A percentile compares a stretch with the other conserved stretches of the same genome.
phyloP scores from a whole-genome alignment of 1,140 invertebrate genomes.

The Ooceraea biroi region DNA sequence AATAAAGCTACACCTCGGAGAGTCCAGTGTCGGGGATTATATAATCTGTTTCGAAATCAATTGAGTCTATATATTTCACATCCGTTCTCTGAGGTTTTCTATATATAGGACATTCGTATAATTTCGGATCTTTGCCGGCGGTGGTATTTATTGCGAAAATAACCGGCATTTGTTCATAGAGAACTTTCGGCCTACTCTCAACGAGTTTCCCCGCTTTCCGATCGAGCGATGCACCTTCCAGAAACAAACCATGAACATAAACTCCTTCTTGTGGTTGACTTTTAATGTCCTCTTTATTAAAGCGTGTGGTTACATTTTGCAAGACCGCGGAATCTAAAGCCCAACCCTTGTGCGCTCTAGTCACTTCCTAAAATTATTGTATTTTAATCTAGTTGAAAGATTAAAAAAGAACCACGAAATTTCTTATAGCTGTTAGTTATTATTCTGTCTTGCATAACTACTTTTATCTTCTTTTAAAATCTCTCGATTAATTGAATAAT shows the following conservation, averaged over 20 bases:
- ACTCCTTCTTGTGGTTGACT: constrained; percentile 97
- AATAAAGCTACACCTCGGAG: constrained; percentile 96
- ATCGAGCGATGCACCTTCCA: constrained; percentile 97
- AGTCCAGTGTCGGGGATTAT: constrained; percentile 96
- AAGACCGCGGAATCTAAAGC: constrained; percentile 97
- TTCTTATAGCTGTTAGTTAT: no score
- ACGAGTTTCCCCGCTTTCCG: constrained; percentile 95
- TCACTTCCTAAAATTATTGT: constrained; percentile 92
- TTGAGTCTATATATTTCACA: constrained; percentile 97
- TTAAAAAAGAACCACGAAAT: background rate
- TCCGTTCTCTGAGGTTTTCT: constrained; percentile 97
- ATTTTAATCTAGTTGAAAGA: constrained; percentile 15
- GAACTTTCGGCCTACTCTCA: constrained; percentile 96
- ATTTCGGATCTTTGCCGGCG: constrained; percentile 94
- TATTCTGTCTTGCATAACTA: no score
- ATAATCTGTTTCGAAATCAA: constrained; percentile 97
- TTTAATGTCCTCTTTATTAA: constrained; percentile 95
- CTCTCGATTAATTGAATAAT: no score
- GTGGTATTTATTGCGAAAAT: constrained; percentile 98
- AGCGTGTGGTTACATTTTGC: constrained; percentile 97
- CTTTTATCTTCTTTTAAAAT: no score
- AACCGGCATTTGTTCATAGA: constrained; percentile 97
- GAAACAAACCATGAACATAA: constrained; percentile 96
- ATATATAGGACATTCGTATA: constrained; percentile 98
- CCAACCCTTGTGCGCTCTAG: constrained; percentile 98